Evolutionary conservation across 2,113 vertebrate species (phyloP).

Genomic region (Tichodroma muraria): DNA sequence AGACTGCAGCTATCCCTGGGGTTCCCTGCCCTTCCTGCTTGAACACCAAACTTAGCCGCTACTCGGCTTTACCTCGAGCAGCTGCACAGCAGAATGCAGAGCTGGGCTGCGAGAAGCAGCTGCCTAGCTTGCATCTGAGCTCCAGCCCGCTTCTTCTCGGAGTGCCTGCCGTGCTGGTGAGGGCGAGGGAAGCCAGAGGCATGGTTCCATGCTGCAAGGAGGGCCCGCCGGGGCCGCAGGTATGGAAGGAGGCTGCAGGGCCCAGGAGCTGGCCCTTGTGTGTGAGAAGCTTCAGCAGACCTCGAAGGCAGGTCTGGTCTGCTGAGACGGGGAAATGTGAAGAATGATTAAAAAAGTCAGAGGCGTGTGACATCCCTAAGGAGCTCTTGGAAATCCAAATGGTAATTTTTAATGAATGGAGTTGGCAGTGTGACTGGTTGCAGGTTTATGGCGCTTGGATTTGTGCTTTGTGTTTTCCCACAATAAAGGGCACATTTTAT

Average conservation of each 20-base stretch:
- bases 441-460: not conserved
- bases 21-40: not conserved
- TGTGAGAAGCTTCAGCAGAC: not conserved
- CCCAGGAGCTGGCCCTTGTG: not conserved
- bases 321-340: not conserved
- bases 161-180: not conserved
- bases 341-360: not conserved
- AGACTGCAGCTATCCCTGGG: fast-evolving
- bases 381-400: not conserved
- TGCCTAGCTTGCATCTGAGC: fast-evolving
- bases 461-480: not conserved
- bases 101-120: not conserved
- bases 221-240: fast-evolving
- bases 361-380: not conserved
- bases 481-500: not conserved
- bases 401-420: not conserved
- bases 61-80: not conserved
- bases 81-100: not conserved
- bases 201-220: fast-evolving
- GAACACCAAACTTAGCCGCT: not conserved
- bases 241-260: fast-evolving
- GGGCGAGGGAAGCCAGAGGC: no score
- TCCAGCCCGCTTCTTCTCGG: not conserved
- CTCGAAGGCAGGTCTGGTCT: not conserved
- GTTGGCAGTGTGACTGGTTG: not conserved